Evolutionary conservation across 2,113 vertebrate species (phyloP), one percentile per base, ranked within the genome.

Genomic region (Nesospiza acunhae): DNA sequence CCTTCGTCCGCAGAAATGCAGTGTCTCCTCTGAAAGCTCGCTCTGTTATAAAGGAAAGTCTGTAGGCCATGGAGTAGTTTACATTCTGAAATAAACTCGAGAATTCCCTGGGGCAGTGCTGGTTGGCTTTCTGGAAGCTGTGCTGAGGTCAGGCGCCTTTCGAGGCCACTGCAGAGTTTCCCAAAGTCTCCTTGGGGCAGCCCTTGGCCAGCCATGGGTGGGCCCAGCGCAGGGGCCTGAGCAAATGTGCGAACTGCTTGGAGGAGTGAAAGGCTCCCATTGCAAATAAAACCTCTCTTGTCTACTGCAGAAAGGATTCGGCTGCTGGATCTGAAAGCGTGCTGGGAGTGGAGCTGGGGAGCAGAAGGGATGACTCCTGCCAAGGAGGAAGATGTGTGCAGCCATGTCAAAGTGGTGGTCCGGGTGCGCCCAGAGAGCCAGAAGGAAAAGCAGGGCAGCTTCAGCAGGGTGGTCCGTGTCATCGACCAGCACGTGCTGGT

Each of bases 321-420:
- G 5, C 80, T 33, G 26, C 20, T 64, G 19, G 8, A 1, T 47
- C 49, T 49, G 46, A 11, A 47, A 27, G 30, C 64, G 59, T 30
- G 37, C 64, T 53, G 52, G 22, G 49, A 84, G 88, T 41, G 41
- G 41, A 41, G 41, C 76, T 49, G 52, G 23, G 24, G 37, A 23
- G 63, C 39, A 47, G 33, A 59, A 47, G 78, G 24, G 18, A 31
- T 98, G 98, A 93, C 96, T 83, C 31, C 95, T 67, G 37, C 50
- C 4, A 41, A 67, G 28, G 94, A 98, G 33, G 97, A 96, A 24
- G 94, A 98, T 35, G 97, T 99, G 21, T 99, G 99, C 92, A 99
- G 98, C 91, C 99, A 99, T 6, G 98, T 99, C 16, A 99, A 98
- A 94, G 99, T 99, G 93, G 98, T 99, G 28, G 98, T 99, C 55